Evolutionary conservation across 2,797 vertebrate species (phyloP).

Genomic region (Natrix natrix): DNA sequence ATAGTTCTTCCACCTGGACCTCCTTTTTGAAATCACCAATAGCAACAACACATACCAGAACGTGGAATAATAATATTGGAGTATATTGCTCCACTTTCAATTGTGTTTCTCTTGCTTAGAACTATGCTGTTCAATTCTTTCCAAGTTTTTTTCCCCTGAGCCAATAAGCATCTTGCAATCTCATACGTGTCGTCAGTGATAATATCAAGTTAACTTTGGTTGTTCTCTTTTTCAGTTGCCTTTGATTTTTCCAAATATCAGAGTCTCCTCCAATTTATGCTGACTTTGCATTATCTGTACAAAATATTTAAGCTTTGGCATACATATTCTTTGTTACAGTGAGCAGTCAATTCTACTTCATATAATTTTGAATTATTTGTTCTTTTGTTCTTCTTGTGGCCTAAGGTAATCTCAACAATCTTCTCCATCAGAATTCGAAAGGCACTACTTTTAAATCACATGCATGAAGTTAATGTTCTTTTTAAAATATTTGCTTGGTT

Average conservation of each 20-base stretch:
- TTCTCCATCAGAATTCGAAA: background rate
- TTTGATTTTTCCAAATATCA: background rate
- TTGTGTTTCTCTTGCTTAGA: background rate
- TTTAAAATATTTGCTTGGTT: background rate
- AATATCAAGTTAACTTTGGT: background rate
- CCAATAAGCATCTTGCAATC: background rate
- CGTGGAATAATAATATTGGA: background rate
- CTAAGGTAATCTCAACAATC: background rate
- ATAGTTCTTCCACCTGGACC: background rate
- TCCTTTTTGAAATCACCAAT: background rate
- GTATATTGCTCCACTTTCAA: background rate
- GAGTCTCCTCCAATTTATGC: background rate
- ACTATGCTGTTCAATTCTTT: background rate
- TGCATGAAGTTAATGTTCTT: background rate
- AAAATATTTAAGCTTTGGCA: background rate
- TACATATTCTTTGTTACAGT: background rate
- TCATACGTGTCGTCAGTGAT: background rate
- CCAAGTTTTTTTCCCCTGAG: background rate
- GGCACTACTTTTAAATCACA: background rate
- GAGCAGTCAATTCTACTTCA: background rate
- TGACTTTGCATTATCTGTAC: background rate
- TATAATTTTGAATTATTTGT: background rate
- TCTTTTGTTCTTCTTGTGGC: background rate
- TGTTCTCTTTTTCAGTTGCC: background rate
- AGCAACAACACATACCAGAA: background rate